These are phyloP conservation scores for Furcula furcula DNA, from an alignment of 2,888 invertebrate species.

Conservation along the genomic window DNA sequence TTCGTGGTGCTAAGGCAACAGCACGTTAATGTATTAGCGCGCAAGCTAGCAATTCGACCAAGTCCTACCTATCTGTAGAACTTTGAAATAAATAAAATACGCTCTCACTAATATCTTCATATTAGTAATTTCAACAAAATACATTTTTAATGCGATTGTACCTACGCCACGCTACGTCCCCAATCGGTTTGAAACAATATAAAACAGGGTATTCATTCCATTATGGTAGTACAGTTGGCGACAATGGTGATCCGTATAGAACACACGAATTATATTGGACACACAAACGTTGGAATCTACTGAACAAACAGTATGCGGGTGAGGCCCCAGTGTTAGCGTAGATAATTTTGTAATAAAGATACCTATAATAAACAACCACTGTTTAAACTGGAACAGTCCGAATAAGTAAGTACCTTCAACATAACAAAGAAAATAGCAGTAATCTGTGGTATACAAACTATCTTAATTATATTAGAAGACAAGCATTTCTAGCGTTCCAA, in stretches of 20 bases:
- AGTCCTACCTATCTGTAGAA: too few species aligned
- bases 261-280: conserved; percentile 15
- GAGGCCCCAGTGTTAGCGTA: conserved; percentile 5
- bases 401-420: too few species aligned
- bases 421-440: too few species aligned
- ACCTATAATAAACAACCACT: neutral
- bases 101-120: neutral
- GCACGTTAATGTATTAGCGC: too few species aligned
- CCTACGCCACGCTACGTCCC: too few species aligned
- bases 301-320: conserved; percentile 11
- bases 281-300: conserved; percentile 22
- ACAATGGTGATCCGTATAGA: conserved; percentile 7
- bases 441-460: too few species aligned
- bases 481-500: too few species aligned
- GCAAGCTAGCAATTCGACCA: too few species aligned
- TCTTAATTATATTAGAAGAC: too few species aligned
- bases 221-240: conserved; percentile 1
- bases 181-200: conserved; percentile 2
- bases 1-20: too few species aligned
- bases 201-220: conserved; percentile 2
- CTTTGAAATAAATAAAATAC: too few species aligned
- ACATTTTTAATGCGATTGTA: conserved; percentile 1
- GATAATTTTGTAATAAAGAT: neutral
- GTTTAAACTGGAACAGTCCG: too few species aligned
- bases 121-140: neutral